These are phyloP conservation scores for Theocolax elegans DNA, from an alignment of 1,140 invertebrate species.

Conservation along the genomic window DNA sequence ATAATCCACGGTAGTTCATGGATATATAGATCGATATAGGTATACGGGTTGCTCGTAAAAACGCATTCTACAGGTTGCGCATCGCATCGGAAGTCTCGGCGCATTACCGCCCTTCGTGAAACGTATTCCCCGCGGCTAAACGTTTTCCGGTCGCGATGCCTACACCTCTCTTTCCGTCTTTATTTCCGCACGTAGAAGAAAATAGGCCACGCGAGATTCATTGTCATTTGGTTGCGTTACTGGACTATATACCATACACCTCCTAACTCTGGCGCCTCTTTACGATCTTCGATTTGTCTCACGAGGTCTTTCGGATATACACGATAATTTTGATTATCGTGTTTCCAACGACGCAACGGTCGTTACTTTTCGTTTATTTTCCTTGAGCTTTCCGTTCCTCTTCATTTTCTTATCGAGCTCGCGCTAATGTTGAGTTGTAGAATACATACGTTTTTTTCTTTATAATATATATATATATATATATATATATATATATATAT, in stretches of 20 bases:
- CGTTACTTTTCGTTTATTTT: neutral
- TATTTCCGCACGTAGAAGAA: neutral
- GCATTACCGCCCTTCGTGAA: neutral
- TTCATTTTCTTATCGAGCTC: neutral
- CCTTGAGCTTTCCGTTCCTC: neutral
- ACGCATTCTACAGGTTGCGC: constrained; percentile 27
- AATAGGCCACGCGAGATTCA: constrained; percentile 11
- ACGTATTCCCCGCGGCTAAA: neutral
- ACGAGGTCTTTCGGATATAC: neutral
- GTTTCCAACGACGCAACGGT: neutral
- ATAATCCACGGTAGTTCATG: too few relatives aligned
- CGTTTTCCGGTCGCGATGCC: neutral
- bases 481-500: too few relatives aligned
- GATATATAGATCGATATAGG: too few relatives aligned
- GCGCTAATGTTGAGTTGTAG: too few relatives aligned
- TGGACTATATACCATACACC: too few relatives aligned
- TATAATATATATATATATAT: too few relatives aligned
- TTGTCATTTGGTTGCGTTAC: too few relatives aligned
- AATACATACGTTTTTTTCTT: too few relatives aligned
- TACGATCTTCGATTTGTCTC: constrained; percentile 6
- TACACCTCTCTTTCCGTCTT: neutral
- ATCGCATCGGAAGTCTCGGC: neutral
- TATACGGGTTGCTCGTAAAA: neutral
- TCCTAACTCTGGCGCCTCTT: neutral
- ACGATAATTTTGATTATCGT: neutral